Evolutionary conservation across 2,888 invertebrate species (phyloP).

Genomic region (Caenorhabditis macrosperma): DNA sequence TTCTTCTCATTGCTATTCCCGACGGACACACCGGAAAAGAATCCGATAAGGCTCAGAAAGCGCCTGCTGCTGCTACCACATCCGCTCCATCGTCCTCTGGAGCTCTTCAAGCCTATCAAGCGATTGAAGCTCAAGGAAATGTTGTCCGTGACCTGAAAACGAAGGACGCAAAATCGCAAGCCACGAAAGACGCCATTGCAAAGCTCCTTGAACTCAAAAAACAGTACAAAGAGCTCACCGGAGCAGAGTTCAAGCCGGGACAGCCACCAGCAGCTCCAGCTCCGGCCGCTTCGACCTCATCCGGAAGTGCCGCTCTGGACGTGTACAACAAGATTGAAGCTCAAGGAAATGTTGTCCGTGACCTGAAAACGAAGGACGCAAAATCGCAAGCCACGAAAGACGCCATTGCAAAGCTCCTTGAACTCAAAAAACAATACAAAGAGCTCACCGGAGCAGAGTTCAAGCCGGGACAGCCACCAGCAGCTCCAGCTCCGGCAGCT

Average conservation of each 20-base stretch:
- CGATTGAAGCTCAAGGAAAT: conserved; percentile 83
- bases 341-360: conserved; percentile 86
- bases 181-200: conserved; percentile 84
- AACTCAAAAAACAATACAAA: conserved; percentile 84
- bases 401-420: conserved; percentile 84
- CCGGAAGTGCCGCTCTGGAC: conserved; percentile 8
- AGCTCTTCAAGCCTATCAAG: conserved; percentile 29
- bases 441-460: conserved; percentile 83
- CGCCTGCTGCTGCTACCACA: conserved; percentile 17
- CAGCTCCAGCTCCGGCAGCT: conserved; percentile 51
- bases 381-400: conserved; percentile 82
- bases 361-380: conserved; percentile 83
- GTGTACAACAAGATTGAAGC: conserved; percentile 74
- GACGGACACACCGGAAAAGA: conserved; percentile 85
- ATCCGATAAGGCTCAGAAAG: conserved; percentile 18
- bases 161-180: conserved; percentile 81
- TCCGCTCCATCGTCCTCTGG: conserved; percentile 1
- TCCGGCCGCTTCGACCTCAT: conserved; percentile 13
- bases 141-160: conserved; percentile 85
- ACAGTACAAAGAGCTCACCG: conserved; percentile 85
- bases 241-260: conserved; percentile 53
- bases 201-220: conserved; percentile 86
- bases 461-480: conserved; percentile 68
- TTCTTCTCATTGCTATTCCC: conserved; percentile 93
- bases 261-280: conserved; percentile 27